These are phyloP conservation scores for Drymodes brunneopygia DNA, from an alignment of 2,113 vertebrate species.

Conservation along the genomic window DNA sequence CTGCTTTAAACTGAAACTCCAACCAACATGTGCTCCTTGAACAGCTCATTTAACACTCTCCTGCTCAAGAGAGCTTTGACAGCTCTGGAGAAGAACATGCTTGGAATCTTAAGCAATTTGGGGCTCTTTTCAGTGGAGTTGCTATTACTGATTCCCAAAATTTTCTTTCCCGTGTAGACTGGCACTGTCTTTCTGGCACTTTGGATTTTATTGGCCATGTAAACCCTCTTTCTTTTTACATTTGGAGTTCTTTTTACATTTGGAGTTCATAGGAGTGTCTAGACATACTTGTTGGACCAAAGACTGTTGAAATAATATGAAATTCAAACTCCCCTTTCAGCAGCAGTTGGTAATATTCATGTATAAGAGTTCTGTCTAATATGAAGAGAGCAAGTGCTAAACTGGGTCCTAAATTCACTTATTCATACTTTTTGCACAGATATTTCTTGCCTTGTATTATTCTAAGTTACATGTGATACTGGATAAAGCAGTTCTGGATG, in stretches of 20 bases:
- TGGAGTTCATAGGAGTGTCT: background rate
- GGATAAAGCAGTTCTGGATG: background rate
- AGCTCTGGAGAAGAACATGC: background rate
- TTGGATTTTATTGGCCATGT: background rate
- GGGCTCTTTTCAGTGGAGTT: background rate
- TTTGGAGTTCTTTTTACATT: background rate
- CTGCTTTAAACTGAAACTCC: background rate
- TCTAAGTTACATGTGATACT: background rate
- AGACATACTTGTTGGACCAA: background rate
- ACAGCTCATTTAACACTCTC: background rate
- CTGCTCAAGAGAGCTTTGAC: background rate
- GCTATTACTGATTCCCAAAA: background rate
- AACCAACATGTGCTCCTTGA: background rate
- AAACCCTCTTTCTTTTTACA: background rate
- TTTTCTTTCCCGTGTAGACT: background rate
- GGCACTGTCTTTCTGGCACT: background rate
- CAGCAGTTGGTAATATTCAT: background rate
- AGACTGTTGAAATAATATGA: background rate
- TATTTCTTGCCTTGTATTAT: background rate
- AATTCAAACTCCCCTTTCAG: background rate
- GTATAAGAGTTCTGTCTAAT: background rate
- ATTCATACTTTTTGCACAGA: background rate
- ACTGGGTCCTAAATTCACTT: background rate
- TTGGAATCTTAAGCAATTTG: background rate
- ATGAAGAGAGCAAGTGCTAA: background rate